Evolutionary conservation across 2,113 vertebrate genomes (phyloP), one percentile per base, ranked within the genome.

Genomic region (Vanacampus margaritifer): DNA sequence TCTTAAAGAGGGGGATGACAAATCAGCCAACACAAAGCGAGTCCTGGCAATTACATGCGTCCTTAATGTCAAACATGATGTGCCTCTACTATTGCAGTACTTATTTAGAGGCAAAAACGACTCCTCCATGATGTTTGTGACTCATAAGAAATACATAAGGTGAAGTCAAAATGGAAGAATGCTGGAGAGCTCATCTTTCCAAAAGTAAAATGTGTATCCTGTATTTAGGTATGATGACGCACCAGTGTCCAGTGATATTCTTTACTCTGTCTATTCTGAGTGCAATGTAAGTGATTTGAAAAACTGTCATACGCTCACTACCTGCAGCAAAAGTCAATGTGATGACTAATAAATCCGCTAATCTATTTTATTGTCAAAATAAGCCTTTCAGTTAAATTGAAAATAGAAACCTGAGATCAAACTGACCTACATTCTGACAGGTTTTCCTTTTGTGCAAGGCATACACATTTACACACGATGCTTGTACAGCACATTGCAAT

Each of bases 211-310:
- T 69, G 36, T 50, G 45, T 35, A 39, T 53, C 1, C 67, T 37
- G 41, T 67, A 68, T 64, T 67, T 77, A 11, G 74, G 46, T 21
- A 66, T 6, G 65, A 75, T 88, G 86, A 88, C 79, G 73, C 85
- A 87, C 35, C 24, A 21, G 63, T n/a, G n/a, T n/a, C 5, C 0
- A 32, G 45, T 14, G 64, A 37, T 0, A 36, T 41, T 65, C 26
- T 69, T 59, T 28, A 9, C 16, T 62, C 5, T 24, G 23, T 45
- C n/a, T 48, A 46, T 48, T 62, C 9, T 39, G 56, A 23, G 48
- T 32, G 28, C 1, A 23, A 58, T 9, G 43, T 17, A 43, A 64
- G 66, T 21, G 64, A 21, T 50, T 59, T 79, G 79, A 63, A 67
- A 26, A 60, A 56, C 54, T 67, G 67, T 69, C 58, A 21, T 43